These are phyloP conservation scores for Atherix ibis DNA, from an alignment of 2,888 invertebrate species.

Conservation along the genomic window DNA sequence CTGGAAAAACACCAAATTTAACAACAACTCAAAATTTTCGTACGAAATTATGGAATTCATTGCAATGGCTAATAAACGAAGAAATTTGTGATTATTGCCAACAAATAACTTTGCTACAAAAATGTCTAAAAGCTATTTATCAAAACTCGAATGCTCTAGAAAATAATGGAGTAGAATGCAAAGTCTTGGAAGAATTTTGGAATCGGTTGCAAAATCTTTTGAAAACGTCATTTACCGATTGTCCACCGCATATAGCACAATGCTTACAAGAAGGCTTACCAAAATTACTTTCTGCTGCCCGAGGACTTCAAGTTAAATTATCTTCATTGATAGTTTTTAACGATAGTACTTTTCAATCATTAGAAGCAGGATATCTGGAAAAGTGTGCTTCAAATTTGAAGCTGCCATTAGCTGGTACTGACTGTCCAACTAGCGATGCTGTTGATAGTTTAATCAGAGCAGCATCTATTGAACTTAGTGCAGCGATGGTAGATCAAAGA, in stretches of 20 bases:
- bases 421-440: conserved; percentile 26
- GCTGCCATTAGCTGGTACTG: conserved; percentile 23
- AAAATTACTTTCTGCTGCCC: conserved; percentile 23
- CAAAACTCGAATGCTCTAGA: conserved; percentile 33
- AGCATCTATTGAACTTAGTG: conserved; percentile 49
- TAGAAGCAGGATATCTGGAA: conserved; percentile 28
- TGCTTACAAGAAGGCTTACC: conserved; percentile 30
- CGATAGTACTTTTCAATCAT: conserved; percentile 23
- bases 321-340: conserved; percentile 22
- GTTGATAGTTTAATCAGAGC: conserved; percentile 27
- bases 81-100: conserved; percentile 55
- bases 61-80: conserved; percentile 71
- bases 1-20: conserved; percentile 38
- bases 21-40: conserved; percentile 38
- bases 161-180: conserved; percentile 34
- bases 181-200: too few species aligned
- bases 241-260: conserved; percentile 26
- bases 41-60: conserved; percentile 66
- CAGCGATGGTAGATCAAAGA: conserved; percentile 68
- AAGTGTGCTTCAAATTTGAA: conserved; percentile 30
- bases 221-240: conserved; percentile 27
- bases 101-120: conserved; percentile 36
- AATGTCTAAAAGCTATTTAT: conserved; percentile 21
- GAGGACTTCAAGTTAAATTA: conserved; percentile 24
- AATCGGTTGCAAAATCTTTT: conserved; percentile 32